Evolutionary conservation across 2,888 invertebrate genomes (phyloP).

Genomic region (Melanostoma mellinum): DNA sequence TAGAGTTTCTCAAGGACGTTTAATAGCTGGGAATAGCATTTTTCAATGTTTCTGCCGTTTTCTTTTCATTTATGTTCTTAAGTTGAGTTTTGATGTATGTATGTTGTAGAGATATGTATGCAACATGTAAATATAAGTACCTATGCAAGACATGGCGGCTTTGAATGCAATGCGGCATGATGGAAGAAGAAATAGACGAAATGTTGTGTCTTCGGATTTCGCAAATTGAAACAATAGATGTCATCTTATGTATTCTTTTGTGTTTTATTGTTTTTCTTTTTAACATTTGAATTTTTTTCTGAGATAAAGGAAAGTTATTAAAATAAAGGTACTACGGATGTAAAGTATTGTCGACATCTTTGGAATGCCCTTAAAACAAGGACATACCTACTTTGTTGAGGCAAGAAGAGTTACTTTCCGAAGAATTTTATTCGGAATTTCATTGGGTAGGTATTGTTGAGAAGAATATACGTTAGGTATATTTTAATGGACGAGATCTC

Average conservation of each 20-base stretch:
- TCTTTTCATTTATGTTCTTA: conserved; percentile 7
- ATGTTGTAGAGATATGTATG: conserved; percentile 33
- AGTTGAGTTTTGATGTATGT: conserved; percentile 8
- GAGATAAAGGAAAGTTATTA: conserved; percentile 57
- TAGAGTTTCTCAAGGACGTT: conserved; percentile 58
- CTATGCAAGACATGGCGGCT: background rate
- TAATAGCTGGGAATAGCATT: conserved; percentile 61
- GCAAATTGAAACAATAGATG: conserved; percentile 66
- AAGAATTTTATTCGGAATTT: conserved; percentile 22
- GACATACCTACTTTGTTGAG: conserved; percentile 35
- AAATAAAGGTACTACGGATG: conserved; percentile 50
- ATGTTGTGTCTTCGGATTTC: conserved; percentile 46
- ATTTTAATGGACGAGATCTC: conserved; percentile 34
- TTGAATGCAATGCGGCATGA: background rate
- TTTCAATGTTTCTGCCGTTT: conserved; percentile 42
- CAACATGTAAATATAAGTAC: conserved; percentile 47
- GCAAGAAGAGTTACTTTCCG: conserved; percentile 40
- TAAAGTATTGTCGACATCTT: conserved; percentile 56
- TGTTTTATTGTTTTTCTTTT: conserved; percentile 4
- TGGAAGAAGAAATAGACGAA: conserved; percentile 33
- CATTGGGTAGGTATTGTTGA: conserved; percentile 22
- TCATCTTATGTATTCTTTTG: conserved; percentile 44
- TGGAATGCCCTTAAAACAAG: conserved; percentile 47
- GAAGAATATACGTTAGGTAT: conserved; percentile 26
- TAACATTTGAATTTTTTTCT: conserved; percentile 7